Conservation (phyloP, 2,797 vertebrate genomes). For the Ctenosaura bakeri region DNA sequence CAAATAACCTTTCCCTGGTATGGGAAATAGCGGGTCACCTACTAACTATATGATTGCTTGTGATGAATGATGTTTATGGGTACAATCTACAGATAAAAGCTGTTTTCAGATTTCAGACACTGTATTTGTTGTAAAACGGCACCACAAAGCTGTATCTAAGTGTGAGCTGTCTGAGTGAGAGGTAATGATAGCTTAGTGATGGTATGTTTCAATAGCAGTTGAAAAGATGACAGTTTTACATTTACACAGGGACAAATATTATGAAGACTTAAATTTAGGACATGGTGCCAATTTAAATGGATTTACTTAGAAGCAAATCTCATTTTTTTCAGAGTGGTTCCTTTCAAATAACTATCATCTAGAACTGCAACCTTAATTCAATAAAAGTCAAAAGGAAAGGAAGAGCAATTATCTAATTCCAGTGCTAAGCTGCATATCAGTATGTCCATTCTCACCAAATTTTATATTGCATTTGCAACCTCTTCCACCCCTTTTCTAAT, state of each 20-base stretch:
- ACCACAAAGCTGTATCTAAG: neutral
- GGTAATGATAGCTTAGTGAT: neutral
- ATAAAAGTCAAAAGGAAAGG: neutral
- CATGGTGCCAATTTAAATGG: neutral
- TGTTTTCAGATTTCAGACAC: conserved; percentile 21
- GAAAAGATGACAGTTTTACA: conserved; percentile 22
- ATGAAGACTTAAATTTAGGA: neutral
- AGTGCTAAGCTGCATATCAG: neutral
- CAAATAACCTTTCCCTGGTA: conserved; percentile 7
- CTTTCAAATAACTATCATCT: neutral
- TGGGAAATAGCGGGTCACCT: neutral
- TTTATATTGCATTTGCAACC: neutral
- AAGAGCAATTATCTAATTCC: neutral
- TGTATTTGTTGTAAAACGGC: neutral
- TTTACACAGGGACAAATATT: neutral
- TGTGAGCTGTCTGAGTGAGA: conserved; percentile 15
- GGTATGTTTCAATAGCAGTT: neutral
- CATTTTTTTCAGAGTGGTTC: neutral
- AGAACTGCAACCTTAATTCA: conserved; percentile 4
- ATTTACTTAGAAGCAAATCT: neutral
- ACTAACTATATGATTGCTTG: neutral
- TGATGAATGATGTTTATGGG: conserved; percentile 20
- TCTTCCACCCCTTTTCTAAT: no score
- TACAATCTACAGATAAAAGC: conserved; percentile 31
- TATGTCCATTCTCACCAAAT: neutral